Evolutionary conservation across 2,888 invertebrate species (phyloP).

Genomic region (Drosophila recens): DNA sequence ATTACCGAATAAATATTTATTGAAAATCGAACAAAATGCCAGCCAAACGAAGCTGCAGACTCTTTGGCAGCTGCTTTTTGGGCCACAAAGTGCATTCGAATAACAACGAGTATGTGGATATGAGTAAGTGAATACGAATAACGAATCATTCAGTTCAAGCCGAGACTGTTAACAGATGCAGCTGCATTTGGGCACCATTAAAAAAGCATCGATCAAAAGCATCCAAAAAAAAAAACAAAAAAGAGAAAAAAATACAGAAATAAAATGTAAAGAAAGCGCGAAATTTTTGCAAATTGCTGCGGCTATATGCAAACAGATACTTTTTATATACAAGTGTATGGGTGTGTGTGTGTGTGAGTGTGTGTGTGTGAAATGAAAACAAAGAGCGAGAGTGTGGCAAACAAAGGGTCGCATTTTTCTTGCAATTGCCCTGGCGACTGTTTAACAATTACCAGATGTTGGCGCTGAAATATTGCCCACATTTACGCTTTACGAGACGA

Average conservation of each 20-base stretch:
- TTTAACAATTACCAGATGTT: conserved; percentile 84
- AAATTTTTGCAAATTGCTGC: conserved; percentile 61
- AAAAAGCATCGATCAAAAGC: conserved; percentile 73
- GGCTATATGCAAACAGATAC: conserved; percentile 19
- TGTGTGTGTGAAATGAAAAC: conserved; percentile 25
- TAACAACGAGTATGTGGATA: conserved; percentile 68
- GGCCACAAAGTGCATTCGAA: conserved; percentile 30
- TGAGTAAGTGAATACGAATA: conserved; percentile 63
- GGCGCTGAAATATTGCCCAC: conserved; percentile 50
- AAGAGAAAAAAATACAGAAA: neutral
- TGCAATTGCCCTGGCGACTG: conserved; percentile 53
- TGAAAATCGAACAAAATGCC: conserved; percentile 46
- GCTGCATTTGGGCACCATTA: conserved; percentile 60
- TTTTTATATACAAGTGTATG: neutral
- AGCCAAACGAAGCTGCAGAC: conserved; percentile 48
- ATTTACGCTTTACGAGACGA: conserved; percentile 20
- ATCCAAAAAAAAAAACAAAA: conserved; percentile 25
- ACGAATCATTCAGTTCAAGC: conserved; percentile 9
- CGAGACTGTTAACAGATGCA: conserved; percentile 51
- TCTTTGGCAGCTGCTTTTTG: conserved; percentile 62
- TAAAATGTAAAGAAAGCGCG: conserved; percentile 21
- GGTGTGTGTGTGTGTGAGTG: conserved; percentile 10
- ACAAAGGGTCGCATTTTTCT: conserved; percentile 78
- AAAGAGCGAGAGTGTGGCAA: conserved; percentile 36
- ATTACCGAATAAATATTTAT: conserved; percentile 4